Base-by-base conservation (phyloP, 1,140 invertebrate genomes). In the Papilio glaucus region DNA sequence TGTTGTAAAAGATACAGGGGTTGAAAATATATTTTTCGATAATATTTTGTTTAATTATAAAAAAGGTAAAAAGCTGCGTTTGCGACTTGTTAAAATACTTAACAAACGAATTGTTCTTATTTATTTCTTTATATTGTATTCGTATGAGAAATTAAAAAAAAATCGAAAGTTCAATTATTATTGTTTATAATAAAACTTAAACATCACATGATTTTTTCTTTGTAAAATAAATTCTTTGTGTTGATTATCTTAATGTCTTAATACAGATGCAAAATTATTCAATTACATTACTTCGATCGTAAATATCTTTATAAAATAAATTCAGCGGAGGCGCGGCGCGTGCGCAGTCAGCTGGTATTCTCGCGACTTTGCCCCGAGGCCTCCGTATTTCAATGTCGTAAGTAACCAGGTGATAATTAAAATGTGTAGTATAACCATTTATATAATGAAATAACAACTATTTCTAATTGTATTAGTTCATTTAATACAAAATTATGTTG, bases 221-320 rank as follows among this genome's bases (percentile, higher is more conserved):
- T 21, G 45, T 21, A 7, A 49, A 45, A 49, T n/a, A 33, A 53
- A 24, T 53, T 21, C 21, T 53, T 12, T 53, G 9, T 24, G 9
- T 24, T 10, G 5, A 9, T 57, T 1, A 49, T 0, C 9, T 21
- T 12, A 24, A 57, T 57, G 49, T 2, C 21, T 57, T 57, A 24
- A 57, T 57, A 26, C 21, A 26, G 21, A 57, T 57, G 49, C 21
- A 24, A 57, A 57, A 57, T 24, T 57, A 57, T 57, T 57, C 49
- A 57, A 57, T 57, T 57, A 26, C 24, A 9, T 45, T 8, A 18
- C 4, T 8, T 49, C 45, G 45, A 24, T 57, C 49, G 21, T 57
- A 26, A 57, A 57, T 57, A 12, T 57, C 49, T 57, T 24, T 45
- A 18, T 45, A 57, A 57, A 57, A 57, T 57, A 57, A 57, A 57